A percentile compares a stretch with the other conserved stretches of the same genome.
These are phyloP conservation scores for Bubo scandiacus DNA, from an alignment of 2,113 vertebrate species.

Conservation along the genomic window DNA sequence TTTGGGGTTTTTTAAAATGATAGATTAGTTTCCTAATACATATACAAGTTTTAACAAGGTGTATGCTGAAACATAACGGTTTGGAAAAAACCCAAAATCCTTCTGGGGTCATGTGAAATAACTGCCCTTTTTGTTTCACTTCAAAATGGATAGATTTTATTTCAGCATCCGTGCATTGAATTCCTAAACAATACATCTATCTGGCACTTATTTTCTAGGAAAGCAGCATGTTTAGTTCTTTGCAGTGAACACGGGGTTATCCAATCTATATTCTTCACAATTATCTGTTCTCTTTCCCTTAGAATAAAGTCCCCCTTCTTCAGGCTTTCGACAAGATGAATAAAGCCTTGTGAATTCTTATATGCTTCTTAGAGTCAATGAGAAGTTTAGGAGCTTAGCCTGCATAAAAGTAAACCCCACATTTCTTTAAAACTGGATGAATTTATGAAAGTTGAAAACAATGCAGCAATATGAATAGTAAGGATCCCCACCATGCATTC, in stretches of 20 bases:
- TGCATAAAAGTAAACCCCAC: neutral
- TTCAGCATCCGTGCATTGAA: slow-evolving; percentile 3
- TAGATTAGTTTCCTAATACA: neutral
- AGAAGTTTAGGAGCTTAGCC: neutral
- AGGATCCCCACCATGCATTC: neutral
- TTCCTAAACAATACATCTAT: slow-evolving; percentile 18
- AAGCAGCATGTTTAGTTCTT: slow-evolving; percentile 6
- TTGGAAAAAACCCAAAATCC: neutral
- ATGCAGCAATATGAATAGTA: neutral
- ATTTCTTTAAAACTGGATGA: neutral
- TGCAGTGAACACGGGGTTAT: neutral
- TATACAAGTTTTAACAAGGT: neutral
- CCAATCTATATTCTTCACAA: slow-evolving; percentile 12
- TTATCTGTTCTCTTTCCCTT: neutral
- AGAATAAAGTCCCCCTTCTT: neutral
- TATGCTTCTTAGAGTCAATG: neutral
- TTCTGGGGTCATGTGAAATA: slow-evolving; percentile 19
- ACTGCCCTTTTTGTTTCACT: slow-evolving; percentile 3
- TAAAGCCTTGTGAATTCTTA: neutral
- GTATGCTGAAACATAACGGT: neutral
- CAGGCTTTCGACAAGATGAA: slow-evolving; percentile 1
- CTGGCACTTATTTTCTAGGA: slow-evolving; percentile 15
- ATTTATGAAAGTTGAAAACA: neutral
- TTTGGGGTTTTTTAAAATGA: neutral
- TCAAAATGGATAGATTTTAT: slow-evolving; percentile 2